These are phyloP conservation scores for Cyclopterus lumpus DNA, from an alignment of 2,797 vertebrate genomes.

Conservation along the genomic window DNA sequence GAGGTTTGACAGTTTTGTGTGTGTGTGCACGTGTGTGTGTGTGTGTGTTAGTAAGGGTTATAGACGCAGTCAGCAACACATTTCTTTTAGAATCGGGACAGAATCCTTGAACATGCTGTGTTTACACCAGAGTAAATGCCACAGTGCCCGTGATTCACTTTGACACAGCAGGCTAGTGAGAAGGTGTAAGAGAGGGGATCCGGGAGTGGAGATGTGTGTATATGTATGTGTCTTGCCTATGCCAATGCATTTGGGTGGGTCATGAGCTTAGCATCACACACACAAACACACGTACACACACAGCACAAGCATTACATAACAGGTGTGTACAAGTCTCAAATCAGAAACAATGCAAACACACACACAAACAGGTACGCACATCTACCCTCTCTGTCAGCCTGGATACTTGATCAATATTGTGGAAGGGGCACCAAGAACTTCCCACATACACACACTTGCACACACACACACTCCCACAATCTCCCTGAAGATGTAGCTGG, in stretches of 20 bases:
- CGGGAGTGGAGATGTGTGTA: conserved; percentile 20
- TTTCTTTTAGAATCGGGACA: conserved; percentile 54
- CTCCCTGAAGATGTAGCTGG: conserved; percentile 37
- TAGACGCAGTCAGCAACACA: conserved; percentile 44
- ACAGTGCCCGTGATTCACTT: conserved; percentile 72
- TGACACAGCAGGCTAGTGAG: conserved; percentile 59
- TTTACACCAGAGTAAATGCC: conserved; percentile 79
- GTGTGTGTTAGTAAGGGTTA: conserved; percentile 29
- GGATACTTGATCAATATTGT: conserved; percentile 9
- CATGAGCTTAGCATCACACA: not conserved
- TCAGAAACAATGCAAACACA: not conserved
- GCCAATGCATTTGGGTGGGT: not conserved
- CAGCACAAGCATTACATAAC: not conserved
- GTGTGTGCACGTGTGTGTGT: conserved; percentile 19
- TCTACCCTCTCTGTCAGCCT: not conserved
- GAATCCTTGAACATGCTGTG: conserved; percentile 71
- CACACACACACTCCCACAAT: conserved; percentile 16
- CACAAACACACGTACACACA: not conserved
- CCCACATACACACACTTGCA: not conserved
- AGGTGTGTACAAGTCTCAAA: not conserved
- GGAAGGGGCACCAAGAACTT: not conserved
- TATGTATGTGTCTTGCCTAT: not conserved
- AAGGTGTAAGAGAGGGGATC: conserved; percentile 33
- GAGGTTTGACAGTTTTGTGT: not conserved
- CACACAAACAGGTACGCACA: not conserved